A percentile compares a stretch with the other conserved stretches of the same genome.
Conservation (phyloP, 2,888 invertebrate genomes). For the Homarus gammarus region DNA sequence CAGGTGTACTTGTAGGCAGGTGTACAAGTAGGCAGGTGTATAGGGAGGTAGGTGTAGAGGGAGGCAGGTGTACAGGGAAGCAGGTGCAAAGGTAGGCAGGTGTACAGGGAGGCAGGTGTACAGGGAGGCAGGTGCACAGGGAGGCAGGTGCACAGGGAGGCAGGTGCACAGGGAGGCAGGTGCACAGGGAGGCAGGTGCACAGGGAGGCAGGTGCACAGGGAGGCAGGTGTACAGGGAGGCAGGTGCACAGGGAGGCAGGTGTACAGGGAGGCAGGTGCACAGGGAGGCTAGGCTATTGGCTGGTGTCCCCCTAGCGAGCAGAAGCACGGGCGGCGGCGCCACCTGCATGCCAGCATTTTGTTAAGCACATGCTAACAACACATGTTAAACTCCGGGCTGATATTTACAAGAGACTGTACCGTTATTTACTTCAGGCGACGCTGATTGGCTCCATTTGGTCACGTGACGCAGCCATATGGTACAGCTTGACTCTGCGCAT, state of each 20-base stretch:
- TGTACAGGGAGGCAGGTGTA: background rate
- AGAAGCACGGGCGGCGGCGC: background rate
- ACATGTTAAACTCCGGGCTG: conserved; percentile 34
- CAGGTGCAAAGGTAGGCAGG: background rate
- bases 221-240: background rate
- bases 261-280: background rate
- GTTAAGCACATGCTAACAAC: conserved; percentile 38
- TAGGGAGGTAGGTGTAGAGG: background rate
- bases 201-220: background rate
- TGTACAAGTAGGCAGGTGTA: background rate
- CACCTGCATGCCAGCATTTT: background rate
- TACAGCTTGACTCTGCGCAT: conserved; percentile 60
- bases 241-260: background rate
- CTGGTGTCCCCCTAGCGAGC: too few relatives aligned
- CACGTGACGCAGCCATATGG: conserved; percentile 65
- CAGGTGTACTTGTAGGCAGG: background rate
- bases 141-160: conserved; percentile 6
- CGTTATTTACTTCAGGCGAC: conserved; percentile 44
- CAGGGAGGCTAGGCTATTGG: background rate
- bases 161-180: conserved; percentile 1
- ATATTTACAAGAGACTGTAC: conserved; percentile 44
- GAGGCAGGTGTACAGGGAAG: background rate
- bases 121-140: background rate
- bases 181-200: background rate
- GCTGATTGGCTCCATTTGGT: conserved; percentile 52